These are phyloP conservation scores for Tanytarsus gracilentus DNA, from an alignment of 2,888 invertebrate species.

Conservation along the genomic window DNA sequence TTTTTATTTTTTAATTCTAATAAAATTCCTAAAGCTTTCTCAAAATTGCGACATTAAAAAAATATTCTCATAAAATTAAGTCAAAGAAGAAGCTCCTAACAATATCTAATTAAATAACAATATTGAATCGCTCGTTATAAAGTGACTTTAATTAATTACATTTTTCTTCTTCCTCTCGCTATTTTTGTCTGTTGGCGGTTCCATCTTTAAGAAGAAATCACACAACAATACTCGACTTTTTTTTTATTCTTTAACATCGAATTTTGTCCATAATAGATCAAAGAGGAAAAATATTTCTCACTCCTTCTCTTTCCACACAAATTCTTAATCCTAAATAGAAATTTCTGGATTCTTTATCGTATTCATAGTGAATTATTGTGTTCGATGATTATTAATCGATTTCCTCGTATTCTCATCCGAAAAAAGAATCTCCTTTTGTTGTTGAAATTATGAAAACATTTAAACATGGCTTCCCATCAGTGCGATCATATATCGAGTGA, in stretches of 20 bases:
- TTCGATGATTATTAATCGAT: too few species aligned
- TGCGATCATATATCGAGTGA: too few species aligned
- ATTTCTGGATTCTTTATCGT: too few species aligned
- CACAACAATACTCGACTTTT: background rate
- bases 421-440: background rate
- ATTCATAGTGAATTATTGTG: too few species aligned
- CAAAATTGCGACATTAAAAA: too few species aligned
- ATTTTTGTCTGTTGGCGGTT: background rate
- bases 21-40: too few species aligned
- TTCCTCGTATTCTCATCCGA: background rate
- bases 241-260: background rate
- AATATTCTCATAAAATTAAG: too few species aligned
- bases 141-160: conserved; percentile 24
- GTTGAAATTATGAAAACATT: background rate
- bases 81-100: too few species aligned
- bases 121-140: conserved; percentile 12
- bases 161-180: background rate
- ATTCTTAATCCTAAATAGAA: background rate
- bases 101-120: conserved; percentile 25
- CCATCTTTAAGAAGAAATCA: background rate
- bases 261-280: background rate
- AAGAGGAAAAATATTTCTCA: background rate
- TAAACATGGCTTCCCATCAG: too few species aligned
- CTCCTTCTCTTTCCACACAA: background rate
- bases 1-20: background rate